Percentiles rank a stretch among this genome's conserved stretches.
Conservation (phyloP, 2,888 invertebrate species). For the Drosophila antonietae region DNA sequence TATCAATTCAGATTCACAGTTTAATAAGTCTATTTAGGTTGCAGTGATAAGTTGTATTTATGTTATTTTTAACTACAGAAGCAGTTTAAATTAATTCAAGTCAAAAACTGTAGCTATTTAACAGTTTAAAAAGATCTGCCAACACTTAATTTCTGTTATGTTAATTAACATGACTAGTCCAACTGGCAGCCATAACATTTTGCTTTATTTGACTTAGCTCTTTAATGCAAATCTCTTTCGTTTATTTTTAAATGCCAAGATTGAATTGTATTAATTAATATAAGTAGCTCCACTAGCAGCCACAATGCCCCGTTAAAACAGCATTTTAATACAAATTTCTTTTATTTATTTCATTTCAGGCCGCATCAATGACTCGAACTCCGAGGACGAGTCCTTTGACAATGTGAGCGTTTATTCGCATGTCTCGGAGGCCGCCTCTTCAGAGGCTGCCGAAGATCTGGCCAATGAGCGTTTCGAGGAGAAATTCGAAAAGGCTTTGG, state of each 20-base stretch:
- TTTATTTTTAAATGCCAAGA: not conserved
- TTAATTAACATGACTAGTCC: not conserved
- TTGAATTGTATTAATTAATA: not conserved
- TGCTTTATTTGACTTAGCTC: no score
- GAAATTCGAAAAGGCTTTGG: slow-evolving; percentile 93
- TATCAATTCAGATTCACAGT: no score
- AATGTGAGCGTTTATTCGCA: slow-evolving; percentile 93
- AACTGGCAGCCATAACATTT: no score
- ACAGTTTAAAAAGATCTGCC: not conserved
- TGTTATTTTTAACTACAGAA: not conserved
- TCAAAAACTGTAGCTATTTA: not conserved
- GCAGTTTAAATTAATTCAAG: no score
- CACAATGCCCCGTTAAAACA: not conserved
- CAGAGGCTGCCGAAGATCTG: slow-evolving; percentile 86
- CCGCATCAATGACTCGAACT: slow-evolving; percentile 87
- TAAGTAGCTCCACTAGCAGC: not conserved
- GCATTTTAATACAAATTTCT: not conserved
- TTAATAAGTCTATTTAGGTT: not conserved
- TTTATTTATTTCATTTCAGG: slow-evolving; percentile 57
- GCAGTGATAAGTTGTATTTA: not conserved
- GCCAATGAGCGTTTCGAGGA: slow-evolving; percentile 91
- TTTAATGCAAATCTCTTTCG: no score
- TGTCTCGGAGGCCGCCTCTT: slow-evolving; percentile 88
- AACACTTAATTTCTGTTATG: not conserved
- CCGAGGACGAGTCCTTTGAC: slow-evolving; percentile 92